These are phyloP conservation scores for Champsocephalus esox DNA, from an alignment of 2,797 vertebrate genomes.

Conservation along the genomic window DNA sequence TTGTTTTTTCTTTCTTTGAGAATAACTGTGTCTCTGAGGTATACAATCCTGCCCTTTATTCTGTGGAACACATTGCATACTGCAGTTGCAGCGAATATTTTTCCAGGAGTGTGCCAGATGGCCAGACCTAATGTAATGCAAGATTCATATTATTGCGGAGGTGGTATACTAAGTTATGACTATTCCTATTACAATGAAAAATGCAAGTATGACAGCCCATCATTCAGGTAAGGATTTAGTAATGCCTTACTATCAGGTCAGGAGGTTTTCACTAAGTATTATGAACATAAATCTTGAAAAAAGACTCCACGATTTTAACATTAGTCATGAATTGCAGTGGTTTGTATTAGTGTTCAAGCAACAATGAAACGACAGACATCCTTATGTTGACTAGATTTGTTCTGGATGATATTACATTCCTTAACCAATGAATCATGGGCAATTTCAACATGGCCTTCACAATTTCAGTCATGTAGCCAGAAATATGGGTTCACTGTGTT, in stretches of 20 bases:
- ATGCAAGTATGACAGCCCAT: constrained; percentile 18
- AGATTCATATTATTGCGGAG: constrained; percentile 5
- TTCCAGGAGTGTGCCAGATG: constrained; percentile 19
- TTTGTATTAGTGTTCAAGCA: constrained; percentile 30
- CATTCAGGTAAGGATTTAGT: constrained; percentile 6
- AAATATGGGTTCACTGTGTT: constrained; percentile 58
- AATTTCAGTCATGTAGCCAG: constrained; percentile 48
- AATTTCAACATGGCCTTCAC: constrained; percentile 58
- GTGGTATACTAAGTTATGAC: constrained; percentile 7
- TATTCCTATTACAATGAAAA: constrained; percentile 5
- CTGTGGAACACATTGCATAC: constrained; percentile 16
- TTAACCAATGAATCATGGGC: constrained; percentile 61
- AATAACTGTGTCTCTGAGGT: background rate
- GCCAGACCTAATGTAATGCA: constrained; percentile 16
- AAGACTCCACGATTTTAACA: background rate
- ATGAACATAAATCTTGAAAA: constrained; percentile 3
- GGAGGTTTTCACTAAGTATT: background rate
- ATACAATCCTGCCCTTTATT: background rate
- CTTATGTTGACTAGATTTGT: constrained; percentile 28
- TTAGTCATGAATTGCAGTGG: background rate
- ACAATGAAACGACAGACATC: constrained; percentile 14
- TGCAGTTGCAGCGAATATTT: constrained; percentile 14
- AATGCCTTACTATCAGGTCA: background rate
- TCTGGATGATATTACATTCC: constrained; percentile 61
- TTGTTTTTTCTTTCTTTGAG: background rate